Evolutionary conservation across 2,113 vertebrate species (phyloP).

Genomic region (Pagrus major): DNA sequence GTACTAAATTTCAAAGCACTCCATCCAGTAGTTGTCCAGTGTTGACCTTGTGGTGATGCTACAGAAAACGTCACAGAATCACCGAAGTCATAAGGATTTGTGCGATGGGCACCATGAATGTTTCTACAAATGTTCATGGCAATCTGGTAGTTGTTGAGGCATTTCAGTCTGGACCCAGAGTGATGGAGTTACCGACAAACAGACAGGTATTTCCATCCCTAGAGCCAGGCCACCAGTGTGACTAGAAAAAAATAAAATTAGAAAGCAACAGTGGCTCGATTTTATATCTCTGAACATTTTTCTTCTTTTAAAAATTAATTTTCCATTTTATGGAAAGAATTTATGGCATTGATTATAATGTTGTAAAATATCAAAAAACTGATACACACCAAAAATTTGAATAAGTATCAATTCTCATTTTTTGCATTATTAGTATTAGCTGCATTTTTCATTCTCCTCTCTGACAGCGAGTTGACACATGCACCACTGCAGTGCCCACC

Average conservation of each 20-base stretch:
- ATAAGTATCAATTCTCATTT: too few relatives aligned
- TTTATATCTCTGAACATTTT: neutral
- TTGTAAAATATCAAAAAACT: too few relatives aligned
- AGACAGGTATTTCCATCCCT: neutral
- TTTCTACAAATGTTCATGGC: neutral
- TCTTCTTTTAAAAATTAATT: too few relatives aligned
- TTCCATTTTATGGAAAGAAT: neutral
- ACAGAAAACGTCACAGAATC: neutral
- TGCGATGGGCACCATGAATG: neutral
- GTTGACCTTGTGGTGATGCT: too few relatives aligned
- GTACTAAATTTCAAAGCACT: too few relatives aligned
- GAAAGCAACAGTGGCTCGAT: neutral
- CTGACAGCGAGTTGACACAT: too few relatives aligned
- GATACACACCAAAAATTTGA: too few relatives aligned
- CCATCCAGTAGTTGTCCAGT: too few relatives aligned
- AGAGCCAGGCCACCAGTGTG: neutral
- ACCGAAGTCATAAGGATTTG: neutral
- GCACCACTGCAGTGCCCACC: too few relatives aligned
- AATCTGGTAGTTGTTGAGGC: neutral
- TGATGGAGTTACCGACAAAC: too few relatives aligned
- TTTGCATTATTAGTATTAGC: too few relatives aligned
- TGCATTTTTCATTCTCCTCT: too few relatives aligned
- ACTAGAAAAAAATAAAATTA: neutral
- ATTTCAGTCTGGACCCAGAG: neutral
- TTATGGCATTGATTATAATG: neutral